These are phyloP conservation scores for Drosophila pseudoobscura DNA, from an alignment of 1,140 invertebrate genomes.

Conservation along the genomic window DNA sequence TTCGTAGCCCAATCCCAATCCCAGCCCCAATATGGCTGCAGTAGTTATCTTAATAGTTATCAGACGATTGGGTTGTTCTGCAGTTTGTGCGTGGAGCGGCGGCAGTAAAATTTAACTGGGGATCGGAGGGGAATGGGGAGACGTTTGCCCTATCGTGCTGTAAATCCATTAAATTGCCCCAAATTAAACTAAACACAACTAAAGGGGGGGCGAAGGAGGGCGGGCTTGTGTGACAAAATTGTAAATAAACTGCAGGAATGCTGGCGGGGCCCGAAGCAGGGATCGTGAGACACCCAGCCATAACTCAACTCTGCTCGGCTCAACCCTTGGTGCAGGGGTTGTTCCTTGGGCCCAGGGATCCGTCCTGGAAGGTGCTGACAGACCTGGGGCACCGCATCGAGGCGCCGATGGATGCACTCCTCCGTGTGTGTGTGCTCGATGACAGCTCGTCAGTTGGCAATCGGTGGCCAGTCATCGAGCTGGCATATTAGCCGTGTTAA, in stretches of 20 bases:
- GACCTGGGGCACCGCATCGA: slow-evolving; percentile 20
- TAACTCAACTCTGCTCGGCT: slow-evolving; percentile 42
- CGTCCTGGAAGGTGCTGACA: slow-evolving; percentile 42
- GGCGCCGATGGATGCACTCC: slow-evolving; percentile 1
- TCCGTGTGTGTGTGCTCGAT: slow-evolving; percentile 4
- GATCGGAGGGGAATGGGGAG: slow-evolving; percentile 54
- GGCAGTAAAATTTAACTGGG: slow-evolving; percentile 67
- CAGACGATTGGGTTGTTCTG: slow-evolving; percentile 56
- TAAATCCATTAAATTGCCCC: slow-evolving; percentile 64
- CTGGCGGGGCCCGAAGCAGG: slow-evolving; percentile 29
- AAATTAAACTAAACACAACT: slow-evolving; percentile 51
- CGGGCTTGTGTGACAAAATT: slow-evolving; percentile 53
- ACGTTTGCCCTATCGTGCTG: slow-evolving; percentile 61
- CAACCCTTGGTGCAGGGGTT: slow-evolving; percentile 32
- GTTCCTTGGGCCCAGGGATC: neutral
- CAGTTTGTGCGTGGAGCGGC: slow-evolving; percentile 52
- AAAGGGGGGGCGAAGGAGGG: too few species aligned
- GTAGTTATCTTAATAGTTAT: slow-evolving; percentile 80
- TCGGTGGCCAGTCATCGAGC: slow-evolving; percentile 17
- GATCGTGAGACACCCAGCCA: slow-evolving; percentile 16
- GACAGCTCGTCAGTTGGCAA: slow-evolving; percentile 48
- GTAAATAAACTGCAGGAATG: slow-evolving; percentile 68
- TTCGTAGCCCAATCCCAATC: slow-evolving; percentile 13
- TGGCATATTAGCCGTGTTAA: slow-evolving; percentile 50
- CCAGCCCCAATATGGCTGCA: slow-evolving; percentile 60